Conservation (phyloP, 2,888 invertebrate genomes). For the Parnassius orleans region DNA sequence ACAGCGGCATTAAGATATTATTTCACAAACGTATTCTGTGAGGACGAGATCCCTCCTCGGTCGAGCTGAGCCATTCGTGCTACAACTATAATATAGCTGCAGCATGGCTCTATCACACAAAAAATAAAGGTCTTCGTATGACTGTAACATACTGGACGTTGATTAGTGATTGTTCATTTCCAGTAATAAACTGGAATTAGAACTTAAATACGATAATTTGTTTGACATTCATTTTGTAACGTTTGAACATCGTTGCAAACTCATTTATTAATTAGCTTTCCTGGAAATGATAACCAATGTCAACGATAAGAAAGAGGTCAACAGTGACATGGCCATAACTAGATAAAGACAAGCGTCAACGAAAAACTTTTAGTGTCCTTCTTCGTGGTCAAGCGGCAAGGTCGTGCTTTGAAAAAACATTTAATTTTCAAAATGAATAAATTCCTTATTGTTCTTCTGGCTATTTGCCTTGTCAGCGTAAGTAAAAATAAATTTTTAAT, state of each 20-base stretch:
- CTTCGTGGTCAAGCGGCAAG: slow-evolving; percentile 34
- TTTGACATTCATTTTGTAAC: not conserved
- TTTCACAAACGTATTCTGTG: too few relatives aligned
- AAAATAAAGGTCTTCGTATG: too few relatives aligned
- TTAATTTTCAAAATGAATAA: slow-evolving; percentile 55
- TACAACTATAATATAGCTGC: too few relatives aligned
- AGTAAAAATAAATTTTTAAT: slow-evolving; percentile 35
- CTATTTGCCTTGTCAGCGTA: slow-evolving; percentile 59
- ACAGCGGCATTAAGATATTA: too few relatives aligned
- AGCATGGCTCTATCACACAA: too few relatives aligned
- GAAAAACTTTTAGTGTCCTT: slow-evolving; percentile 39
- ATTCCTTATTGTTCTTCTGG: slow-evolving; percentile 52
- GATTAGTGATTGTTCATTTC: too few relatives aligned
- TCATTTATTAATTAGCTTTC: slow-evolving; percentile 47
- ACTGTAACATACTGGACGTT: too few relatives aligned
- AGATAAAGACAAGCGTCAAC: slow-evolving; percentile 6
- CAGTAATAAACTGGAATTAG: not conserved
- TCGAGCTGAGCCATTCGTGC: too few relatives aligned
- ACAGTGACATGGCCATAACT: slow-evolving; percentile 24
- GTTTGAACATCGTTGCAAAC: slow-evolving; percentile 34
- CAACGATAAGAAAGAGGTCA: slow-evolving; percentile 44
- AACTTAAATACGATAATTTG: slow-evolving; percentile 8
- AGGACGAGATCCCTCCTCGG: too few relatives aligned
- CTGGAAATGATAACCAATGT: slow-evolving; percentile 37
- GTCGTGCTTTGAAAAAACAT: slow-evolving; percentile 33